These are phyloP conservation scores for Chaetorhynchus papuensis DNA, from an alignment of 2,113 vertebrate species.

Conservation along the genomic window DNA sequence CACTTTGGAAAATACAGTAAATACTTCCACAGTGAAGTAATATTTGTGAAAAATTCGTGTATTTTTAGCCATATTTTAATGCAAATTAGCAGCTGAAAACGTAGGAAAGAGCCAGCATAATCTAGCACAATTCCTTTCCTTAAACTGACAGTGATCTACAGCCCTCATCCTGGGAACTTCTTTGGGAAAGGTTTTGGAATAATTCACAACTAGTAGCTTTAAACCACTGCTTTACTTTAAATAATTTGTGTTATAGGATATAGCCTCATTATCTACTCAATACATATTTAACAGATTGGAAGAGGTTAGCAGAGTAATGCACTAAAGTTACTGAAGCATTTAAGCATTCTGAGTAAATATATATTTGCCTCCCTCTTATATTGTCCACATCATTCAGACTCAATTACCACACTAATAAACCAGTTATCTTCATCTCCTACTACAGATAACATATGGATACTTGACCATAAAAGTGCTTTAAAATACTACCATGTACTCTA, in stretches of 20 bases:
- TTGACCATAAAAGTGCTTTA: not conserved
- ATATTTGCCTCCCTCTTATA: slow-evolving; percentile 40
- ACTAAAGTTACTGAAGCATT: slow-evolving; percentile 43
- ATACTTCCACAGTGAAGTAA: not conserved
- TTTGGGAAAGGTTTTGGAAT: not conserved
- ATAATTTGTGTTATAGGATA: slow-evolving; percentile 10
- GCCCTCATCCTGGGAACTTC: not conserved
- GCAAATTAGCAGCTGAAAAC: slow-evolving; percentile 13
- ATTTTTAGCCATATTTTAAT: slow-evolving; percentile 14
- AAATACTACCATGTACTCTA: not conserved
- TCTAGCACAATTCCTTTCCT: not conserved
- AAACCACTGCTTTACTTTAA: slow-evolving; percentile 4
- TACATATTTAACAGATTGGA: slow-evolving; percentile 42
- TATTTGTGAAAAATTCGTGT: not conserved
- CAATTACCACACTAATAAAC: slow-evolving; percentile 48
- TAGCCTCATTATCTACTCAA: slow-evolving; percentile 28
- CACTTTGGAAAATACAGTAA: not conserved
- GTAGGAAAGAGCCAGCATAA: not conserved
- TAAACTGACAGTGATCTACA: slow-evolving; percentile 13
- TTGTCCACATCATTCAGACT: slow-evolving; percentile 7
- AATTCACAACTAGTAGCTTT: slow-evolving; percentile 10
- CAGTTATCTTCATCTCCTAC: not conserved
- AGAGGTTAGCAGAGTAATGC: slow-evolving; percentile 44
- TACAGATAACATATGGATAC: not conserved
- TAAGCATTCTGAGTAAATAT: slow-evolving; percentile 51